Conservation (phyloP, 1,140 invertebrate species). For the fruit fly (Drosophila melanogaster) region DNA sequence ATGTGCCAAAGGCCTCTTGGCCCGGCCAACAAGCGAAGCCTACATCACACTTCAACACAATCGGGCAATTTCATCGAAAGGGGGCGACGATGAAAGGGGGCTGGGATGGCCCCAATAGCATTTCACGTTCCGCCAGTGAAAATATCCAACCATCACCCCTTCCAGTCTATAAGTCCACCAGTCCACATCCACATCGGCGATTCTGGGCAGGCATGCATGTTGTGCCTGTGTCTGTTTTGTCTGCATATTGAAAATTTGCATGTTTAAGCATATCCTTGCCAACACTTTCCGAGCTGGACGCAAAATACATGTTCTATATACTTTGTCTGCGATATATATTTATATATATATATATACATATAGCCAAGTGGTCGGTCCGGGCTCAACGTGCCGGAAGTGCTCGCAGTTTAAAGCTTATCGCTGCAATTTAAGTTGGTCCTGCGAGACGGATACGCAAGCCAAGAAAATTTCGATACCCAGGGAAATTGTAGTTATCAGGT, state of each 20-base stretch:
- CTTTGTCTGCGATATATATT: slow-evolving; percentile 29
- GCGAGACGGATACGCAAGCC: slow-evolving; percentile 44
- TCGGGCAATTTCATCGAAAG: slow-evolving; percentile 80
- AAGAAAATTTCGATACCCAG: slow-evolving; percentile 8
- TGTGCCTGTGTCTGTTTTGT: slow-evolving; percentile 65
- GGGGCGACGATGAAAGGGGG: slow-evolving; percentile 16
- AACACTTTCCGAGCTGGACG: slow-evolving; percentile 72
- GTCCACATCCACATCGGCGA: slow-evolving; percentile 11
- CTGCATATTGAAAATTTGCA: slow-evolving; percentile 83
- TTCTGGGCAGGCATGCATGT: slow-evolving; percentile 74
- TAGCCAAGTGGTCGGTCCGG: slow-evolving; percentile 17
- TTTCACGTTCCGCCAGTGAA: slow-evolving; percentile 69
- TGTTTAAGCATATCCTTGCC: slow-evolving; percentile 83
- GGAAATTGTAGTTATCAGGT: neutral
- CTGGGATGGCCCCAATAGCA: slow-evolving; percentile 63
- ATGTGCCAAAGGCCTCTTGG: slow-evolving; percentile 69
- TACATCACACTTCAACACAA: slow-evolving; percentile 84
- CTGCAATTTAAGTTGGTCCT: slow-evolving; percentile 72
- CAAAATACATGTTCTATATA: slow-evolving; percentile 37
- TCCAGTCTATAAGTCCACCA: slow-evolving; percentile 7
- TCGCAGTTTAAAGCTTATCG: slow-evolving; percentile 82
- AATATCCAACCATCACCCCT: slow-evolving; percentile 37
- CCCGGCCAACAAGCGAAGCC: slow-evolving; percentile 79
- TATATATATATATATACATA: slow-evolving; percentile 15
- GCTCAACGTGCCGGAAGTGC: slow-evolving; percentile 63